Percentiles rank a stretch among this genome's conserved stretches.
Conservation (phyloP, 1,140 invertebrate species). For the Neodiprion lecontei region DNA sequence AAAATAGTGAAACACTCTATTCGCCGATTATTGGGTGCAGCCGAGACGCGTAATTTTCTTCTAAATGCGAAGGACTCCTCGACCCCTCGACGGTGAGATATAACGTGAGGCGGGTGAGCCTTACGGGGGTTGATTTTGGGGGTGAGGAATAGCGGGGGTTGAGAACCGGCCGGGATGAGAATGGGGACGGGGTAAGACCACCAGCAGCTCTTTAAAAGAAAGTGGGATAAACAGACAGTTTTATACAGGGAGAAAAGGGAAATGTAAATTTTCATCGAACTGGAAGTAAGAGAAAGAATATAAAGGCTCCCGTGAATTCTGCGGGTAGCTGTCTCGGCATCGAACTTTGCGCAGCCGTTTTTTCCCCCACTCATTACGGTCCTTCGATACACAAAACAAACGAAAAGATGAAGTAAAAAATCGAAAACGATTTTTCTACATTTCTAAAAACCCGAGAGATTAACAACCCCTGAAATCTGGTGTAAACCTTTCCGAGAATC, state of each 20-base stretch:
- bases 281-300: conserved; percentile 60
- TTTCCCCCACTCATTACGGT: too few species aligned
- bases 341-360: too few species aligned
- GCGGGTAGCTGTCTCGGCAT: conserved; percentile 28
- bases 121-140: conserved; percentile 27
- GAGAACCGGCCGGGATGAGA: conserved; percentile 12
- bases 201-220: conserved; percentile 58
- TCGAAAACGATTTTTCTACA: too few species aligned
- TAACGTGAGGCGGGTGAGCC: conserved; percentile 50
- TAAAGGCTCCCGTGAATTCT: conserved; percentile 54
- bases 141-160: conserved; percentile 28
- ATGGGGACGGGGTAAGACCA: conserved; percentile 42
- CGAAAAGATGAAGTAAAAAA: too few species aligned
- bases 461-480: too few species aligned
- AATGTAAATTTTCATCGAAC: conserved; percentile 63
- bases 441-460: too few species aligned
- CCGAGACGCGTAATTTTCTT: conserved; percentile 54
- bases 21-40: too few species aligned
- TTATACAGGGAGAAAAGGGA: conserved; percentile 41
- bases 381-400: too few species aligned
- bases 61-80: conserved; percentile 56
- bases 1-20: too few species aligned
- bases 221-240: conserved; percentile 63
- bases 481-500: too few species aligned
- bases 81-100: conserved; percentile 46